phyloP scores from a whole-genome alignment of 2,888 invertebrate genomes.

The Gibbula magus region DNA sequence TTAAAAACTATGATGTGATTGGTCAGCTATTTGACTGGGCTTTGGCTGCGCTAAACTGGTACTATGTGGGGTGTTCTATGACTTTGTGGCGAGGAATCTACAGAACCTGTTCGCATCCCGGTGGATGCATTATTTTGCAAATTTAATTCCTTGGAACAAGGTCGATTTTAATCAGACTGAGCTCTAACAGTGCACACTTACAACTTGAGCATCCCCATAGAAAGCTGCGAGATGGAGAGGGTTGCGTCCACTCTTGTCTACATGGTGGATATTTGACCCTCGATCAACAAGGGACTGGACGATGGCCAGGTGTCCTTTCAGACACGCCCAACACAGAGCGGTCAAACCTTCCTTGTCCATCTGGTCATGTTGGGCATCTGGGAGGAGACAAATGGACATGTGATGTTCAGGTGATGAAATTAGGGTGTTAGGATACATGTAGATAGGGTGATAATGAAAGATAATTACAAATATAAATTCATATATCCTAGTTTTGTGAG shows the following conservation, averaged over 20 bases:
- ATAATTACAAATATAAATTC: neutral
- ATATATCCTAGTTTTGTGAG: no score
- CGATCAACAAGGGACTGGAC: conserved; percentile 87
- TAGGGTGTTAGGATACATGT: neutral
- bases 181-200: conserved; percentile 49
- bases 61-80: neutral
- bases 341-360: conserved; percentile 92
- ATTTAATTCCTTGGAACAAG: no score
- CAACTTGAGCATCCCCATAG: conserved; percentile 77
- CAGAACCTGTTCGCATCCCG: no score
- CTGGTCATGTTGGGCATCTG: conserved; percentile 85
- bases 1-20: no score
- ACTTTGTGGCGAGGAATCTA: neutral
- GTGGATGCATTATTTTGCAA: no score
- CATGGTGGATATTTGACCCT: conserved; percentile 88
- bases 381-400: neutral
- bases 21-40: no score
- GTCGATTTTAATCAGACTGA: no score
- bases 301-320: conserved; percentile 86
- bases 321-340: conserved; percentile 92
- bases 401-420: neutral
- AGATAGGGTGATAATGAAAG: neutral
- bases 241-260: conserved; percentile 90
- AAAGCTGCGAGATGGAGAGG: conserved; percentile 91
- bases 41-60: no score